Percentiles rank a stretch among this genome's conserved stretches.
Conservation (phyloP, 2,113 vertebrate species). For the Athene cunicularia region DNA sequence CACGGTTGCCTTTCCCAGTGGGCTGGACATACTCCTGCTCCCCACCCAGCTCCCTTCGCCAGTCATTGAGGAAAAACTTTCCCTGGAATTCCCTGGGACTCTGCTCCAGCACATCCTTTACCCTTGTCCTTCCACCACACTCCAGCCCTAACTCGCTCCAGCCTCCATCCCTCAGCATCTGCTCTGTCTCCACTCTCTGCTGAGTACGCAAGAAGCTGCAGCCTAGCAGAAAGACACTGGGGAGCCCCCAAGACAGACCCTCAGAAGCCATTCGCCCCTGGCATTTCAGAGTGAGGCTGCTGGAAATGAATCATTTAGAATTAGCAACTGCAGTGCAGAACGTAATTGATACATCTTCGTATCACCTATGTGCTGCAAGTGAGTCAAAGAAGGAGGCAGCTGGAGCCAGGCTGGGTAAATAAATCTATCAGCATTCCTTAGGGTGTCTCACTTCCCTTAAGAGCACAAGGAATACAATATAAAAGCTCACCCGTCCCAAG, state of each 20-base stretch:
- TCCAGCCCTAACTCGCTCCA: background rate
- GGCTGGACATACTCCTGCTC: accelerated
- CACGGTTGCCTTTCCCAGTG: background rate
- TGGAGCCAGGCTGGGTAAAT: background rate
- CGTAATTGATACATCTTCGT: background rate
- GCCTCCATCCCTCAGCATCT: background rate
- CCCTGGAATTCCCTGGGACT: background rate
- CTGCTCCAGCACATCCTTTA: background rate
- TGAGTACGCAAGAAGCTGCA: background rate
- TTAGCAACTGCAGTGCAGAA: accelerated
- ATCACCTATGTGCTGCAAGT: background rate
- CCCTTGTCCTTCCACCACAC: background rate
- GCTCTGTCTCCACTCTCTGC: background rate
- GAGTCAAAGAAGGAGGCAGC: constrained; percentile 41
- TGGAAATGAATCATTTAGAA: background rate
- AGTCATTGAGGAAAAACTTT: background rate
- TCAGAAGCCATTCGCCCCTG: accelerated
- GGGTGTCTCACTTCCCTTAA: constrained; percentile 45
- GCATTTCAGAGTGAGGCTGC: background rate
- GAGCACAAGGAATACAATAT: accelerated
- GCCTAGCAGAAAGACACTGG: accelerated
- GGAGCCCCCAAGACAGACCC: background rate
- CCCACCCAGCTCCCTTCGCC: background rate
- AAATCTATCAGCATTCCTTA: constrained; percentile 40
- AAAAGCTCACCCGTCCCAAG: background rate